Evolutionary conservation across 2,113 vertebrate species (phyloP), one percentile per base, ranked within the genome.

Genomic region (Poeciliopsis turrubarensis): DNA sequence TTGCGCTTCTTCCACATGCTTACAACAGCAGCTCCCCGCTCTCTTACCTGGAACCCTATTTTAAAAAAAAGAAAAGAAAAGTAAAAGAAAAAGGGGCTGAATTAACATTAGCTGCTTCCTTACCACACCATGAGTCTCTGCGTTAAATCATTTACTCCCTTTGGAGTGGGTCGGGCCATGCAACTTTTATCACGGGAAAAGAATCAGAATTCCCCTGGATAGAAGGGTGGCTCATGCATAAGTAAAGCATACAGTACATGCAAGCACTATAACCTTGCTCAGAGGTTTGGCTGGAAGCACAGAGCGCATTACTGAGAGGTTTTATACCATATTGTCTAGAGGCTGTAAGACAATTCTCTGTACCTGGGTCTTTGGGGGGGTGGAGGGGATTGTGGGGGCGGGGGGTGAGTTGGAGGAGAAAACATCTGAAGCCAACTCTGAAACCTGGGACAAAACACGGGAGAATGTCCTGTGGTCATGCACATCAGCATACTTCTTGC

Each of bases 111-210:
- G 88, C 88, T 87, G 82, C 90, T 87, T 90, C 69, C 92, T 89
- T 87, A 87, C 84, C 85, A 78, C 82, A 87, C 85, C 37, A 70
- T 82, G 68, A 84, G 83, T 69, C 77, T 41, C 1, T 22, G 69
- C 84, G 81, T 84, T 93, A 85, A 92, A 92, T 92, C 87, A 92
- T 92, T 92, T 87, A 92, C 80, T 91, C 87, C 90, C 88, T 80
- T 90, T 44, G 69, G 86, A 89, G 92, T 91, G 90, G 86, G 77
- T 74, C 19, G 70, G 80, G 34, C 80, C 88, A 92, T 92, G 91
- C 89, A 93, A 92, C 78, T 93, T 93, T 92, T 87, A 93, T 92
- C 47, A 64, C 86, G 78, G 91, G 89, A 91, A 91, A 91, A 92
- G 88, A 91, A 92, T 92, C 88, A 91, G 90, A 90, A 90, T 91